Evolutionary conservation across 2,888 invertebrate species (phyloP).

Genomic region (Ligdia adustata): DNA sequence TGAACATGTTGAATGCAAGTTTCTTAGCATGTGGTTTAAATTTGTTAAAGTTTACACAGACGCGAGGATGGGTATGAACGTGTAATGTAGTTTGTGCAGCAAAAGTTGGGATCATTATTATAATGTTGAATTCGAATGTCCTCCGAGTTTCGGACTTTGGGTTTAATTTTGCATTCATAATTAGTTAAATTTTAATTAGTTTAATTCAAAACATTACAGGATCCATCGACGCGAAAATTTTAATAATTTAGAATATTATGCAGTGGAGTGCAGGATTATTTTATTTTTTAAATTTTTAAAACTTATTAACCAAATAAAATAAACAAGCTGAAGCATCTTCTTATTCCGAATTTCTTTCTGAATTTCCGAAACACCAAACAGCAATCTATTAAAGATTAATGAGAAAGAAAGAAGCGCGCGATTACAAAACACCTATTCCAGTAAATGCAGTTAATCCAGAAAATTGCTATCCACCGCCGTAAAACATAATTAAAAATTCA

Average conservation of each 20-base stretch:
- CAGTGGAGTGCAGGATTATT: too few relatives aligned
- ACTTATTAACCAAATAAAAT: too few relatives aligned
- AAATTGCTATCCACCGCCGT: constrained; percentile 79
- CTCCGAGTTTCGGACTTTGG: constrained; percentile 48
- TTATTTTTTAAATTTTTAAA: too few relatives aligned
- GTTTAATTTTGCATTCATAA: constrained; percentile 34
- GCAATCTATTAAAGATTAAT: constrained; percentile 42
- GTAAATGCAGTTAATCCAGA: constrained; percentile 72
- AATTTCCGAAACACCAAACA: constrained; percentile 12
- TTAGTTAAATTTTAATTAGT: too few relatives aligned
- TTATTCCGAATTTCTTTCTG: too few relatives aligned
- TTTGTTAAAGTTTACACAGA: not conserved
- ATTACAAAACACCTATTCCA: constrained; percentile 46
- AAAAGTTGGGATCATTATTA: constrained; percentile 63
- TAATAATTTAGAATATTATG: too few relatives aligned
- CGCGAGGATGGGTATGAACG: constrained; percentile 40
- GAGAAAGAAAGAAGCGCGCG: constrained; percentile 42
- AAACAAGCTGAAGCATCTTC: too few relatives aligned
- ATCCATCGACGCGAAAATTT: too few relatives aligned
- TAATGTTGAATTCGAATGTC: constrained; percentile 53
- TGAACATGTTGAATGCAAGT: not conserved
- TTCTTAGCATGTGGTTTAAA: constrained; percentile 3
- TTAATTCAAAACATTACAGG: not conserved
- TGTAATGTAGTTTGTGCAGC: constrained; percentile 51
- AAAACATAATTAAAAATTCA: constrained; percentile 82